Evolutionary conservation across 2,888 invertebrate species (phyloP).

Genomic region (Cartodere bifasciata): DNA sequence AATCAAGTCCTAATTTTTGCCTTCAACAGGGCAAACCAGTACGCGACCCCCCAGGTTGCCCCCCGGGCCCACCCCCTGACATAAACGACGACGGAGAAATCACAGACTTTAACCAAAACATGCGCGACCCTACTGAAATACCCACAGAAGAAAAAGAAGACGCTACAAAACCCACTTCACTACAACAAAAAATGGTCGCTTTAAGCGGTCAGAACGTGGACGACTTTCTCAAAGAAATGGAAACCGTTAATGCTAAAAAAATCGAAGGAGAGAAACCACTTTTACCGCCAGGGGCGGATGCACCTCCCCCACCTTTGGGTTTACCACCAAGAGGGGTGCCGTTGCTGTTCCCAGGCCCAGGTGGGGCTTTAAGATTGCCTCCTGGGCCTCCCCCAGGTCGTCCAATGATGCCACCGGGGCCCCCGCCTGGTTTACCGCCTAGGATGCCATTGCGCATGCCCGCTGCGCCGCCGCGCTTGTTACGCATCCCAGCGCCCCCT

Average conservation of each 20-base stretch:
- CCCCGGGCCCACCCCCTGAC: constrained; percentile 72
- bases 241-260: constrained; percentile 59
- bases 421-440: constrained; percentile 48
- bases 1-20: no score
- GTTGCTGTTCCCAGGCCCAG: no score
- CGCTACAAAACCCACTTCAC: constrained; percentile 51
- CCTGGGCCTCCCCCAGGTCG: constrained; percentile 44
- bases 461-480: constrained; percentile 42
- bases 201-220: constrained; percentile 85
- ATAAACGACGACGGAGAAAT: constrained; percentile 52
- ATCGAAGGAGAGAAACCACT: constrained; percentile 11
- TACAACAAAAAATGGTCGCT: constrained; percentile 80
- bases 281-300: neutral
- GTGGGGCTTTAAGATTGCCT: constrained; percentile 39
- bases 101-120: constrained; percentile 29
- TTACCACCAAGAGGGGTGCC: no score
- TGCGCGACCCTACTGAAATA: no score
- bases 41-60: constrained; percentile 73
- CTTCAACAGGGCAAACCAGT: constrained; percentile 36
- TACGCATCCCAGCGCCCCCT: constrained; percentile 27
- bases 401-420: constrained; percentile 41
- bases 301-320: no score
- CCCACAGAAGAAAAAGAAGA: constrained; percentile 25
- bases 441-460: constrained; percentile 43
- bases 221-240: constrained; percentile 88